Percentiles rank a stretch among this genome's conserved stretches.
phyloP scores from a whole-genome alignment of 1,140 invertebrate genomes.

The Harpegnathos saltator region DNA sequence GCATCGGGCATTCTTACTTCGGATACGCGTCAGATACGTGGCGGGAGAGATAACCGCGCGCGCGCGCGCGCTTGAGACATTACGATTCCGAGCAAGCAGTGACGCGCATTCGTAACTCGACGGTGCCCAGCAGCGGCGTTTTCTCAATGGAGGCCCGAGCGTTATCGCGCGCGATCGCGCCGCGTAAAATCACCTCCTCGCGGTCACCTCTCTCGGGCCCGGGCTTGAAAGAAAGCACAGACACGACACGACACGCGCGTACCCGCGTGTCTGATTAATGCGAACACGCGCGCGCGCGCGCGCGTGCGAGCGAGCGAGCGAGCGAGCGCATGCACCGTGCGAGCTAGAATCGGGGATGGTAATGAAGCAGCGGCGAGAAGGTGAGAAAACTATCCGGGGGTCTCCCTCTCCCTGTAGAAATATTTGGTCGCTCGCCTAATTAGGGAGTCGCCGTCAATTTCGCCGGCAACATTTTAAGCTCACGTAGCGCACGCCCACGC shows the following conservation, averaged over 20 bases:
- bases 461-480: slow-evolving; percentile 74
- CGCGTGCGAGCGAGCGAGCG: no score
- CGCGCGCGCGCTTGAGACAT: no score
- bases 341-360: neutral
- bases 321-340: no score
- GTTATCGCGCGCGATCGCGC: neutral
- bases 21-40: neutral
- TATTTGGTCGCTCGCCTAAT: slow-evolving; percentile 77
- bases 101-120: no score
- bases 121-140: neutral
- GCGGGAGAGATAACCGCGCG: neutral
- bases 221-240: no score
- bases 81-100: neutral
- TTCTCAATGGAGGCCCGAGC: neutral
- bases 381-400: slow-evolving; percentile 58
- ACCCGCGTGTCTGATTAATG: neutral
- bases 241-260: no score
- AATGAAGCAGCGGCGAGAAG: slow-evolving; percentile 12
- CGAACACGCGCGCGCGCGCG: no score
- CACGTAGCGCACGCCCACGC: slow-evolving; percentile 79
- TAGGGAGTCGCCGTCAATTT: slow-evolving; percentile 81
- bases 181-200: slow-evolving; percentile 2
- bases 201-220: no score
- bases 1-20: neutral
- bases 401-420: slow-evolving; percentile 68